Conservation (phyloP, 23 tunicate species). For the Styela clava region DNA sequence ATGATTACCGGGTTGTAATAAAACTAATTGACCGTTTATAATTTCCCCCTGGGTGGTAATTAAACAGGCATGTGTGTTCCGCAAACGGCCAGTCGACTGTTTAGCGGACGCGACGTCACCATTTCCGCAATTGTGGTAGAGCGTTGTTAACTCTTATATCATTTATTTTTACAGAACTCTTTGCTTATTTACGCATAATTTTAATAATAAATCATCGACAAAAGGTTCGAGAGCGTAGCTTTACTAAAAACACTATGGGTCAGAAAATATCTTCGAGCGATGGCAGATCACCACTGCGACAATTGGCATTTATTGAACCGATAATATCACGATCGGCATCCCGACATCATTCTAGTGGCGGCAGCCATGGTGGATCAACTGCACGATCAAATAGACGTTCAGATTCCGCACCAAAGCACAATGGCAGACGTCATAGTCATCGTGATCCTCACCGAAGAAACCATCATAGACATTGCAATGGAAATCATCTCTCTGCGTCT, state of each 20-base stretch:
- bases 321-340: slow-evolving; percentile 53
- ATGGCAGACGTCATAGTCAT: slow-evolving; percentile 55
- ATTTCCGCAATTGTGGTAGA: neutral
- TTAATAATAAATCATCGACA: too few relatives aligned
- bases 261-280: slow-evolving; percentile 51
- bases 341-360: slow-evolving; percentile 20
- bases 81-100: neutral
- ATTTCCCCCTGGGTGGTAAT: neutral
- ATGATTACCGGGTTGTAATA: neutral
- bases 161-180: neutral
- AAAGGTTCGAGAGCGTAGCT: neutral
- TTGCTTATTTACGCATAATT: neutral
- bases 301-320: slow-evolving; percentile 75
- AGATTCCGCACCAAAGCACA: slow-evolving; percentile 36
- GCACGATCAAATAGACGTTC: slow-evolving; percentile 35
- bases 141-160: too few relatives aligned
- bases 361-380: slow-evolving; percentile 34
- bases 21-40: neutral
- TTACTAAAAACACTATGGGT: slow-evolving; percentile 19
- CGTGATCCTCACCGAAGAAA: slow-evolving; percentile 38
- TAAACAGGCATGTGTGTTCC: neutral
- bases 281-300: slow-evolving; percentile 50
- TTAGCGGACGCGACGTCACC: neutral
- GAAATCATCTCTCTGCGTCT: slow-evolving; percentile 48
- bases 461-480: slow-evolving; percentile 34